These are phyloP conservation scores for Gnathonemus longibarbis DNA, from an alignment of 2,113 vertebrate genomes.

Conservation along the genomic window DNA sequence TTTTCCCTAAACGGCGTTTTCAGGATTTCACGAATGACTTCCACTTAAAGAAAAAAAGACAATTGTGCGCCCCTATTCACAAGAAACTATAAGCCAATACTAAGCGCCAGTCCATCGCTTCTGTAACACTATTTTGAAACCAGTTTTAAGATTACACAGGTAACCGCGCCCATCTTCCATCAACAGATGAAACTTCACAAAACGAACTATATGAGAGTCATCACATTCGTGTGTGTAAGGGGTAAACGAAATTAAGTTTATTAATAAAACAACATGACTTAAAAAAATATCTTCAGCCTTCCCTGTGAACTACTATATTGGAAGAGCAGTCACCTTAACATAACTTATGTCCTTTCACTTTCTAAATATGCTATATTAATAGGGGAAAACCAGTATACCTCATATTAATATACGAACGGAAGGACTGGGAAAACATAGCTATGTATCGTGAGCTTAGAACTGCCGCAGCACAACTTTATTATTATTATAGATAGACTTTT, in stretches of 20 bases:
- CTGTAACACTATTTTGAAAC: neutral
- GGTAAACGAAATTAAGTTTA: neutral
- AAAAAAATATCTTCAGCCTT: neutral
- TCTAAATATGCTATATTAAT: neutral
- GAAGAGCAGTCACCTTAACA: neutral
- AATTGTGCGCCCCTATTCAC: neutral
- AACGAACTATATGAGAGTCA: neutral
- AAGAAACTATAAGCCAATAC: neutral
- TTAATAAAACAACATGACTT: neutral
- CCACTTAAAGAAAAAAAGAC: neutral
- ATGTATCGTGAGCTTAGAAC: neutral
- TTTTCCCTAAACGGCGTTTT: neutral
- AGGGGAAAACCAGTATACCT: neutral
- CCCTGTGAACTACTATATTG: neutral
- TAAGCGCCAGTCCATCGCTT: neutral
- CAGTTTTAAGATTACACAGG: neutral
- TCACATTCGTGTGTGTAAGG: neutral
- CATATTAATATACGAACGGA: neutral
- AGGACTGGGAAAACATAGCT: neutral
- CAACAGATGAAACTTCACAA: neutral
- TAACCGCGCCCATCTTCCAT: neutral
- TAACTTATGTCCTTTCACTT: neutral
- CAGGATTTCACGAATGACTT: neutral
- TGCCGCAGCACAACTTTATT: neutral
- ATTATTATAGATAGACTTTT: neutral